Base-by-base conservation (phyloP, 2,888 invertebrate genomes). In the Diaphora mendica region DNA sequence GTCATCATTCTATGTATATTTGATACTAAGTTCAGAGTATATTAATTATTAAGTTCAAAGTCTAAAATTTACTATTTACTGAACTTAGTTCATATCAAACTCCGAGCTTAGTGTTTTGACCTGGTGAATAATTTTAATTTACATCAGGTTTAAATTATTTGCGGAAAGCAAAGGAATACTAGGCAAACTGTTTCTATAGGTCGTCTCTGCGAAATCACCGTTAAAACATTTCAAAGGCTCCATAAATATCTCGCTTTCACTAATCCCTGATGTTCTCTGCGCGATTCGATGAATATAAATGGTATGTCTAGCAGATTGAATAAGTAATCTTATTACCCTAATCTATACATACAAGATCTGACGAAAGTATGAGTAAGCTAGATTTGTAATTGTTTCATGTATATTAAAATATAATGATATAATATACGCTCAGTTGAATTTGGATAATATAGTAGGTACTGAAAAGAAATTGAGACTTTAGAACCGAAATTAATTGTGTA, bases 211-310 rank as follows among this genome's bases (percentile, higher is more conserved):
- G 15, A 66, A 59, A 72, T 55, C n/a, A 68, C 71, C 39, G 44
- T 55, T 73, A 75, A 77, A 77, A 73, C 64, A 72, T 72, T 75
- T 70, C 66, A 73, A 55, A 65, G 51, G 17, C 42, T 59, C 33
- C 62, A 55, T 82, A 83, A 84, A 86, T 83, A 85, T 81, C 77
- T 76, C 71, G 66, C 78, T 74, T 44, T 72, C 72, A 76, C 82
- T 88, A 88, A 88, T 85, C 85, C 78, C 81, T 75, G 76, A 80
- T 76, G 77, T 82, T 76, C 75, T 79, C 77, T 72, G 76, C 77
- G 73, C 82, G 83, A 87, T 87, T 85, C 85, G 82, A 87, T 88
- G 86, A 88, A 89, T 88, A 87, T 85, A 87, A 87, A 88, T 87
- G 82, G 83, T 85, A 85, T 85, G 83, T 85, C 84, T 82, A 85